These are phyloP conservation scores for Eciton burchellii DNA, from an alignment of 1,140 invertebrate species.

Conservation along the genomic window DNA sequence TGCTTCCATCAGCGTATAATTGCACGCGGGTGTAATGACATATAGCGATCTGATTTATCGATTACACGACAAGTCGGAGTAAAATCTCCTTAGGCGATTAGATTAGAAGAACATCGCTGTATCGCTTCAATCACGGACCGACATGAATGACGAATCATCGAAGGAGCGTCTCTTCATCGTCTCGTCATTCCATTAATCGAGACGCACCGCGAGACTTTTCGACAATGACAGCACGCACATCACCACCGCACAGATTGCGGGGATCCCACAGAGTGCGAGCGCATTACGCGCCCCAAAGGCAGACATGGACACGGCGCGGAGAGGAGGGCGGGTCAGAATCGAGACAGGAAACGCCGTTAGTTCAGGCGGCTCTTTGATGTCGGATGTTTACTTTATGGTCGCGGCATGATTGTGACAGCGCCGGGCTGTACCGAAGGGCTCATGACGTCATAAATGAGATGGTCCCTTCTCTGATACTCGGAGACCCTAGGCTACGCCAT, in stretches of 20 bases:
- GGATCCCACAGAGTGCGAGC: constrained; percentile 29
- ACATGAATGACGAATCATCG: neutral
- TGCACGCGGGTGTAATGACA: neutral
- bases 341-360: constrained; percentile 57
- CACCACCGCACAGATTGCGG: constrained; percentile 26
- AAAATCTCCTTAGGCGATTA: neutral
- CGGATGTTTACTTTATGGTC: constrained; percentile 77
- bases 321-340: constrained; percentile 7
- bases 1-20: neutral
- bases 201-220: constrained; percentile 12
- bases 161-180: neutral
- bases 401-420: constrained; percentile 77
- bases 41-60: neutral
- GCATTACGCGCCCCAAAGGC: constrained; percentile 42
- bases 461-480: constrained; percentile 36
- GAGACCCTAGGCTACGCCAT: constrained; percentile 1
- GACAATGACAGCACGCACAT: neutral
- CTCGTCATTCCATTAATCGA: neutral
- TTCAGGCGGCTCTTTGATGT: constrained; percentile 77
- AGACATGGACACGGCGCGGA: constrained; percentile 17
- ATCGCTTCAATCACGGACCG: neutral
- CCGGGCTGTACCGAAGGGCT: constrained; percentile 57
- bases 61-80: neutral
- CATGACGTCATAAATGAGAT: constrained; percentile 74
- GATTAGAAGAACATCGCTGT: neutral